phyloP scores from a whole-genome alignment of 1,140 invertebrate species.

The Drosophila ambigua region DNA sequence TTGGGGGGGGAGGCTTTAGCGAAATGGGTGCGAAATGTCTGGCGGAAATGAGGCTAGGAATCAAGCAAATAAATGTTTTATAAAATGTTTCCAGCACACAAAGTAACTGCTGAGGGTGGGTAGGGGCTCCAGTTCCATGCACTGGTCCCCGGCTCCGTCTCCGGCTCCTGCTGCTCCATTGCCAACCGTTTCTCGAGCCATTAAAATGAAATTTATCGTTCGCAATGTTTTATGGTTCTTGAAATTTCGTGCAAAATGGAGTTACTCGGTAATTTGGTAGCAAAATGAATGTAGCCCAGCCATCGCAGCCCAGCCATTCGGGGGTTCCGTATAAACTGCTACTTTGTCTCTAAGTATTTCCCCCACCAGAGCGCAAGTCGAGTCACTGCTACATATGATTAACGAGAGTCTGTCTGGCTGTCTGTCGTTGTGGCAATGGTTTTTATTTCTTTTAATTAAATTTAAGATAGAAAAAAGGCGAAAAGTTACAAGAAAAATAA shows the following conservation, averaged over 20 bases:
- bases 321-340: slow-evolving; percentile 47
- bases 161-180: too few relatives aligned
- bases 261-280: slow-evolving; percentile 65
- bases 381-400: slow-evolving; percentile 7
- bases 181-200: slow-evolving; percentile 54
- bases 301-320: background rate
- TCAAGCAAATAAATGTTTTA: slow-evolving; percentile 82
- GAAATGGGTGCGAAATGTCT: slow-evolving; percentile 56
- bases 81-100: slow-evolving; percentile 77
- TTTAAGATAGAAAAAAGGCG: too few relatives aligned
- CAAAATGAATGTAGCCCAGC: slow-evolving; percentile 51
- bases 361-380: background rate
- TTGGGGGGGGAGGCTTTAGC: background rate
- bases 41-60: slow-evolving; percentile 79
- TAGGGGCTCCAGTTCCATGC: slow-evolving; percentile 14
- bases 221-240: slow-evolving; percentile 73
- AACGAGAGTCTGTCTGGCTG: background rate
- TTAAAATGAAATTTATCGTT: slow-evolving; percentile 79
- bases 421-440: too few relatives aligned
- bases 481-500: too few relatives aligned
- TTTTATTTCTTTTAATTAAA: too few relatives aligned
- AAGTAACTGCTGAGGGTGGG: slow-evolving; percentile 16
- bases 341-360: slow-evolving; percentile 54
- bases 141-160: background rate
- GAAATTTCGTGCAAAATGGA: slow-evolving; percentile 57